Evolutionary conservation across 2,888 invertebrate genomes (phyloP), one percentile per base, ranked within the genome.

Genomic region (Carabus problematicus): DNA sequence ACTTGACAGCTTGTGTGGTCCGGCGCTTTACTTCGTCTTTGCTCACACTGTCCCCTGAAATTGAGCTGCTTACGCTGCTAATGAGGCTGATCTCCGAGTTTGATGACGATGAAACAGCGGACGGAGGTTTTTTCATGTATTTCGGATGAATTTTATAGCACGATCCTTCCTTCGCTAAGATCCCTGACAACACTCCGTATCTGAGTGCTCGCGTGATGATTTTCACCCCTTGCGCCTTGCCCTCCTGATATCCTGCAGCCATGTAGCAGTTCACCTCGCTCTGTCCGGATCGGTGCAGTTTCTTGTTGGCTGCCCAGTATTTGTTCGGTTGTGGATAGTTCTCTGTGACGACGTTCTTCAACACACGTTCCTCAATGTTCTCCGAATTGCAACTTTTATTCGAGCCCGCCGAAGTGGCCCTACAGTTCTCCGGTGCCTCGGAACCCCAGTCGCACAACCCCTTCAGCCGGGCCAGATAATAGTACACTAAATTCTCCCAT

Each of bases 401-500:
- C 52, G 19, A 29, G 2, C 7, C 18, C 45, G 45, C 49, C 16
- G 9, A 19, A 19, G 39, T 12, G 0, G 47, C 7, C 29, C 43
- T n/a, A 8, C 19, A 16, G 2, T 11, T 11, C 6, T 54, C 47
- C 47, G 58, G 59, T 9, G 45, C n/a, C 47, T 40, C 41, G 3
- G 45, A n/a, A 16, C 60, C 7, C 59, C 59, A 63, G 14, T 70
- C 67, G 59, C 70, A 70, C 1, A 71, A 61, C 16, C 70, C 71
- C 56, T 69, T 71, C n/a, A 73, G 56, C 47, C 73, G 72, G 3
- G 71, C 69, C 42, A 74, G 59, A 61, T 74, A 74, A 69, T 74
- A 72, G 14, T 73, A 52, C 3, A 73, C 74, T 39, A 73, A 72
- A 68, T 74, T 73, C 62, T 74, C 73, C 73, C 73, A 73, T 58